Conservation (phyloP, 1,140 invertebrate genomes). For the Bombus waltoni region DNA sequence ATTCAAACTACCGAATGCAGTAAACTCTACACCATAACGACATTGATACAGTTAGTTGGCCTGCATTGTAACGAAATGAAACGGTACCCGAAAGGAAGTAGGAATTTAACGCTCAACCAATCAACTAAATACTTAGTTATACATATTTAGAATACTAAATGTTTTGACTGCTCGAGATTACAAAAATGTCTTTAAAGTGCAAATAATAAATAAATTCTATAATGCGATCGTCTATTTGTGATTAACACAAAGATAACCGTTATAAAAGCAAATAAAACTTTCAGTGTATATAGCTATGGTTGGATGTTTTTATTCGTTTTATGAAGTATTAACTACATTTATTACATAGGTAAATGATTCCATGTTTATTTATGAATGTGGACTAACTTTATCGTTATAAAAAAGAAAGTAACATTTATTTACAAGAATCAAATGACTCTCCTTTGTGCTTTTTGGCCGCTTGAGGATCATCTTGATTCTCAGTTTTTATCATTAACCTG, state of each 20-base stretch:
- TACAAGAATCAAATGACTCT: slow-evolving; percentile 80
- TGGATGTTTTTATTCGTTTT: slow-evolving; percentile 63
- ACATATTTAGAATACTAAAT: background rate
- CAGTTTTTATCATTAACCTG: slow-evolving; percentile 75
- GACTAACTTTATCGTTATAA: slow-evolving; percentile 62
- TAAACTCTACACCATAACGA: no score
- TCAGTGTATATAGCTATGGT: slow-evolving; percentile 24
- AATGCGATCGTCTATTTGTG: background rate
- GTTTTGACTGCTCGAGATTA: background rate
- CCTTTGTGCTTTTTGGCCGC: slow-evolving; percentile 78
- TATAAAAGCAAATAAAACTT: background rate
- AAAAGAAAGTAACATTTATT: slow-evolving; percentile 81
- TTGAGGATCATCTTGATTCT: slow-evolving; percentile 72
- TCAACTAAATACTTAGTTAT: background rate
- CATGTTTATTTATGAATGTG: slow-evolving; percentile 55
- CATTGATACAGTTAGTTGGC: background rate
- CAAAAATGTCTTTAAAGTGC: background rate
- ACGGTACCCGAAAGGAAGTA: background rate
- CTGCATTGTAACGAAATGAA: background rate
- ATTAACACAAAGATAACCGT: background rate
- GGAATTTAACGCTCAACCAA: background rate
- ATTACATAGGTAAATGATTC: slow-evolving; percentile 74
- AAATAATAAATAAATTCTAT: background rate
- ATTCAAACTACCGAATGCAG: background rate
- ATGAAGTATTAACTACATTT: slow-evolving; percentile 74